Evolutionary conservation across 1,140 invertebrate genomes (phyloP), one percentile per base, ranked within the genome.

Genomic region (Physella acuta): DNA sequence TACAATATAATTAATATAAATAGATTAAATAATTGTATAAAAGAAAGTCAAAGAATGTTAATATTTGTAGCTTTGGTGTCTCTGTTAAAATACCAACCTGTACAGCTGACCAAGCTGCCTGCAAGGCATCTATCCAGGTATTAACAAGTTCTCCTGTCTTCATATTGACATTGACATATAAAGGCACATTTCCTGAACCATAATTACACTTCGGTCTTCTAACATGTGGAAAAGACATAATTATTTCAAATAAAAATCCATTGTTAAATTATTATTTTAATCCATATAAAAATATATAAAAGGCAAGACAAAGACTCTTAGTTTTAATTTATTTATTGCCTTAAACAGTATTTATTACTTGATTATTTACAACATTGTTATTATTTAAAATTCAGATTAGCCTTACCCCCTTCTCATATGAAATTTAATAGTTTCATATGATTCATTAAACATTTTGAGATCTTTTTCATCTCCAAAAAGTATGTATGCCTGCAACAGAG

Each of bases 111-210:
- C 89, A 90, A 11, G 88, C 88, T 55, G 90, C 89, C 81, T 90
- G 89, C 11, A 91, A 79, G 3, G 90, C 86, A 83, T 91, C 90
- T 64, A 91, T 88, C 90, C 90, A 91, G 31, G 88, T 87, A 55
- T 89, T 91, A 17, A 86, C 78, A 14, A 88, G 87, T 33, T 85
- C 86, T 17, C 90, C 90, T 79, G 87, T 89, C 52, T 86, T 84
- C 89, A 92, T 90, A 78, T 92, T 87, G 2, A 91, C 90, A 85
- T 92, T 92, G 0, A 90, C 88, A 85, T 90, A 92, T 5, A 91
- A 79, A 24, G 90, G 90, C 77, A 89, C 88, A 74, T 88, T 86
- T 5, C 90, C 91, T 68, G 79, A 78, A 2, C 89, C 89, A 62
- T 84, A 77, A 73, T 90, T 90, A 76, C 90, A 90, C 60, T 88